Evolutionary conservation across 2,797 vertebrate species (phyloP).

Genomic region (Spinibarbus caldwelli): DNA sequence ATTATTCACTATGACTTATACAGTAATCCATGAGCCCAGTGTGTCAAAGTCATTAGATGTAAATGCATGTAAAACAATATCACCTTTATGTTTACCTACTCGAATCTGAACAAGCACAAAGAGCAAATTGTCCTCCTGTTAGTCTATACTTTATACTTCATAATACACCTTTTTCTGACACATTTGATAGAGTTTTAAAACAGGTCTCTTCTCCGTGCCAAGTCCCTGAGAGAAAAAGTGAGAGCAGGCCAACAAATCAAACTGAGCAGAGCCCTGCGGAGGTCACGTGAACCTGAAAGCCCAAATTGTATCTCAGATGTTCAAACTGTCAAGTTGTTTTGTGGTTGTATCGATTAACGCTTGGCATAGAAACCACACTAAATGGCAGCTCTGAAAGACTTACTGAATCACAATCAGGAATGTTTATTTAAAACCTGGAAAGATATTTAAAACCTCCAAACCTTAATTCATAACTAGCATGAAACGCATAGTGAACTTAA

Average conservation of each 20-base stretch:
- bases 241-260: constrained; percentile 24
- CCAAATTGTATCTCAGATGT: background rate
- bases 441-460: background rate
- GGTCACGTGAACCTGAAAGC: constrained; percentile 5
- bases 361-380: constrained; percentile 27
- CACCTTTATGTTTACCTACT: background rate
- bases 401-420: constrained; percentile 4
- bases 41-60: background rate
- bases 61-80: constrained; percentile 8
- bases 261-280: background rate
- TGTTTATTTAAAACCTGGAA: background rate
- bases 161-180: background rate
- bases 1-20: background rate
- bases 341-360: constrained; percentile 4
- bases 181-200: constrained; percentile 28
- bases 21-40: background rate
- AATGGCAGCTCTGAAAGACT: constrained; percentile 33
- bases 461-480: background rate
- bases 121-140: background rate
- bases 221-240: constrained; percentile 13
- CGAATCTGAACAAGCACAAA: background rate
- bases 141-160: constrained; percentile 3
- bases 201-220: constrained; percentile 15
- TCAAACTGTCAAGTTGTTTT: constrained; percentile 30
- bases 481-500: background rate